Percentiles rank a stretch among this genome's conserved stretches.
phyloP scores from a whole-genome alignment of 2,797 vertebrate genomes.

The Meda fulgida region DNA sequence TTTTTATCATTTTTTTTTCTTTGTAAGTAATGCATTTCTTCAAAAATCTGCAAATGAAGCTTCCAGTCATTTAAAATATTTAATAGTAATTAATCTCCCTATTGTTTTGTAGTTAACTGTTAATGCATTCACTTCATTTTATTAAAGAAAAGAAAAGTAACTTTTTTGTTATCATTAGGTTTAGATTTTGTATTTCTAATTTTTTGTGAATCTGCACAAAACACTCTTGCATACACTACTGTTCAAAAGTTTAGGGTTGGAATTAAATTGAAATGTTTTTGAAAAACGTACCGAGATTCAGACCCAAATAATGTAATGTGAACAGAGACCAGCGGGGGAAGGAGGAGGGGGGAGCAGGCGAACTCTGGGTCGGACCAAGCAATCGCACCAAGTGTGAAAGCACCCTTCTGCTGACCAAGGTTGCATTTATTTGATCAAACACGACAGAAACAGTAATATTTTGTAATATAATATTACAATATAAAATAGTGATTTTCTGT shows the following conservation, averaged over 20 bases:
- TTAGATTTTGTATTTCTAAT: not conserved
- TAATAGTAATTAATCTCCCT: not conserved
- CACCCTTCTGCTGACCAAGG: not conserved
- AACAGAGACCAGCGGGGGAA: no score
- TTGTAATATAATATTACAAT: no score
- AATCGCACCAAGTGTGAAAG: no score
- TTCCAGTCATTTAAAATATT: not conserved
- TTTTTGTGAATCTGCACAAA: not conserved
- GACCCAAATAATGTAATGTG: no score
- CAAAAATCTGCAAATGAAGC: not conserved
- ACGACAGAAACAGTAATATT: no score
- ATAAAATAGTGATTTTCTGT: not conserved
- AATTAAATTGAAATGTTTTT: not conserved
- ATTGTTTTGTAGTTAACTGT: not conserved
- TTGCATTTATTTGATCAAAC: not conserved
- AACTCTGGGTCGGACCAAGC: no score
- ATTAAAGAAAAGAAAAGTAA: not conserved
- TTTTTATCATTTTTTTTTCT: slow-evolving; percentile 10
- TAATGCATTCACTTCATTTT: not conserved
- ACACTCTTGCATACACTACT: not conserved
- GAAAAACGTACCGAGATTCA: no score
- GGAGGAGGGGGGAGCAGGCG: no score
- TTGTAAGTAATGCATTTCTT: slow-evolving; percentile 3
- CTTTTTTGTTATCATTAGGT: not conserved
- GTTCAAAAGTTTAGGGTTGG: not conserved